Evolutionary conservation across 1,140 invertebrate species (phyloP).

Genomic region (Dryas iulia): DNA sequence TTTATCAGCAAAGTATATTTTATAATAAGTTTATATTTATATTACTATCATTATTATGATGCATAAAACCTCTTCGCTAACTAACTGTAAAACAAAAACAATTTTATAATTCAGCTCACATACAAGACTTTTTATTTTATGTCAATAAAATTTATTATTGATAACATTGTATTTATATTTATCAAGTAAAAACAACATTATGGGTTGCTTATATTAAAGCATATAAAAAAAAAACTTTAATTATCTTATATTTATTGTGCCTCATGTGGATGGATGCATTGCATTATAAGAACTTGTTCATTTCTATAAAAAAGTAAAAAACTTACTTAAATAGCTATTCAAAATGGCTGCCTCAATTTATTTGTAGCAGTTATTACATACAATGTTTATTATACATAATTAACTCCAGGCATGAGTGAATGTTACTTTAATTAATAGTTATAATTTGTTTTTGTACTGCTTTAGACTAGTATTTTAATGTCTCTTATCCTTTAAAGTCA

Average conservation of each 20-base stretch:
- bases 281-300: constrained; percentile 14
- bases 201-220: not conserved
- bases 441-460: not conserved
- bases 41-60: not conserved
- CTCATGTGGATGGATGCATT: not conserved
- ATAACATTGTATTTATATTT: not conserved
- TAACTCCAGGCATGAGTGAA: constrained; percentile 7
- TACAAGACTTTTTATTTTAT: not conserved
- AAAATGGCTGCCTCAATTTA: constrained; percentile 24
- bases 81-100: constrained; percentile 2
- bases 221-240: not conserved
- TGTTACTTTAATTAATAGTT: constrained; percentile 12
- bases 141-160: constrained; percentile 1
- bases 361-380: constrained; percentile 16
- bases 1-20: not conserved
- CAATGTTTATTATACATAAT: constrained; percentile 6
- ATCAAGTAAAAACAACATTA: not conserved
- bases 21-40: not conserved
- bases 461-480: not conserved
- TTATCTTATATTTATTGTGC: not conserved
- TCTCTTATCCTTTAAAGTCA: not conserved
- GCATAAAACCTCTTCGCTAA: not conserved
- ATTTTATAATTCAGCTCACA: not conserved
- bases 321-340: constrained; percentile 15
- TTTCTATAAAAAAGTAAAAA: constrained; percentile 13